These are phyloP conservation scores for Brachionus paranguensis DNA, from an alignment of 1,140 invertebrate genomes.

Conservation along the genomic window DNA sequence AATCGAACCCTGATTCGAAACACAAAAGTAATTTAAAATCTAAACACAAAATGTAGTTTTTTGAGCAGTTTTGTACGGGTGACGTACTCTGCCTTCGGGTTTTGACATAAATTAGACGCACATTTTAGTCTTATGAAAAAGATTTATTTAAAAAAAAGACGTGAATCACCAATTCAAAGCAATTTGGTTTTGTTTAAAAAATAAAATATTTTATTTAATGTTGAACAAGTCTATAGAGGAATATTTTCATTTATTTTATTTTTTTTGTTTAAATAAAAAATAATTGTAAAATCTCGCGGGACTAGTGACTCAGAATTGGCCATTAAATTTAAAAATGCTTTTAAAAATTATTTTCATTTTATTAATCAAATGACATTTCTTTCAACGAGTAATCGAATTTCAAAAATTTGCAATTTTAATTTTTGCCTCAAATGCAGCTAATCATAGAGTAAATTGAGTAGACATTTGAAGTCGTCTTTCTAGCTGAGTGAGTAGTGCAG, in stretches of 20 bases:
- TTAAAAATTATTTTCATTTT: not conserved
- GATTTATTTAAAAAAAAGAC: not conserved
- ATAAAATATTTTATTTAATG: not conserved
- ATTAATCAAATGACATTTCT: constrained; percentile 1
- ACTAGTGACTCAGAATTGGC: not conserved
- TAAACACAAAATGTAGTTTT: not conserved
- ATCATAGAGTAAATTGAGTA: not conserved
- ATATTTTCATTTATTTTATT: not conserved
- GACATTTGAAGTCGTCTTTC: not conserved
- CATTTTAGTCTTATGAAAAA: not conserved
- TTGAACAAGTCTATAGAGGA: not conserved
- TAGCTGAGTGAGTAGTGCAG: not conserved
- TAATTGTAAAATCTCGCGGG: not conserved
- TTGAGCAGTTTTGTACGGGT: not conserved
- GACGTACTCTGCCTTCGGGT: not conserved
- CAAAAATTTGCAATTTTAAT: constrained; percentile 12
- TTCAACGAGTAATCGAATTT: constrained; percentile 4
- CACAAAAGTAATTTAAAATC: not conserved
- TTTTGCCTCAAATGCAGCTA: not conserved
- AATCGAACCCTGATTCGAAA: not conserved
- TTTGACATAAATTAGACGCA: not conserved
- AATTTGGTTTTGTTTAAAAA: not conserved
- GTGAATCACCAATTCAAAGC: no score
- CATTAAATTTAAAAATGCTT: not conserved
- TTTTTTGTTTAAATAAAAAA: not conserved